Base-by-base conservation (phyloP, 1,140 invertebrate genomes). In the Drosophila sp. region DNA sequence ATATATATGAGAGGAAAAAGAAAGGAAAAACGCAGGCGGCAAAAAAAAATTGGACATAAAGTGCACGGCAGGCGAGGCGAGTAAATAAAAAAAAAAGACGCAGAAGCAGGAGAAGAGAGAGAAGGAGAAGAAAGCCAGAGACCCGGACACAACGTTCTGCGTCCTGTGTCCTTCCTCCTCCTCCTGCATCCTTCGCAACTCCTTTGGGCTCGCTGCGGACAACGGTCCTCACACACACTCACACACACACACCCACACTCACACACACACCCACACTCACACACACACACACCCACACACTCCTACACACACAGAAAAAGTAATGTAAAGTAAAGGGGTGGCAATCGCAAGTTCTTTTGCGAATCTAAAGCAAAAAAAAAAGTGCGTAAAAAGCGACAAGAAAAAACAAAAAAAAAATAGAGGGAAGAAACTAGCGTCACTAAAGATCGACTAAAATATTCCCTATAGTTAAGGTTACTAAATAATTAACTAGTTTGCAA, bases 281-380 rank as follows among this genome's bases (percentile, higher is more conserved):
- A 43, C 38, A 43, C 11, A 59, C 57, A 61, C 43, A 50, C 14
- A 58, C 14, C 13, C 16, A 48, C 8, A 32, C 14, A 48, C n/a
- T n/a, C n/a, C n/a, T n/a, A 11, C 25, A 36, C 5, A 13, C 18
- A 51, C 32, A 32, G 41, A 51, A 51, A 62, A 25, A 27, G 46
- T 27, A 51, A 72, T 67, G 29, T 48, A 62, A 84, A 84, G 80
- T 82, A 79, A 86, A 86, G 83, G 82, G 82, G 78, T 82, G 82
- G 78, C 78, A 86, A 48, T 81, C 78, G 57, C 56, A 58, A 57
- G 62, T 43, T 62, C 48, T 36, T 45, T 25, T 73, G 71, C 71
- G 48, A 72, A 70, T 62, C 53, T 34, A 69, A 61, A 56, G 34
- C 14, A 43, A 18, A 21, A 29, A 29, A 48, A 63, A 61, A 74